phyloP scores from a whole-genome alignment of 2,113 vertebrate genomes.

The Coryphaenoides rupestris region DNA sequence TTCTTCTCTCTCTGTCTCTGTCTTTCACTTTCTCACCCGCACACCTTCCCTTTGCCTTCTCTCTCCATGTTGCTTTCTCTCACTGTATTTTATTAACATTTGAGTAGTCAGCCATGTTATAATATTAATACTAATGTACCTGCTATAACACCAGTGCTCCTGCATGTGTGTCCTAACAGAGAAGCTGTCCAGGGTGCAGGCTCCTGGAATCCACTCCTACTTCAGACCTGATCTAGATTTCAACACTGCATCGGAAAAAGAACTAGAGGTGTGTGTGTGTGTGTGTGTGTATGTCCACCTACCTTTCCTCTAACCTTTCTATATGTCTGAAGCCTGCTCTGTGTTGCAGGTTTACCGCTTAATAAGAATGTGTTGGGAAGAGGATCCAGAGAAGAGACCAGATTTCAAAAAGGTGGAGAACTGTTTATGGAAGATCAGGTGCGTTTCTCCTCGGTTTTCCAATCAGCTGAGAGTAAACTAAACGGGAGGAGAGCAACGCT shows the following conservation, averaged over 20 bases:
- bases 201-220: slow-evolving; percentile 47
- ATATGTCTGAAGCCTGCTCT: neutral
- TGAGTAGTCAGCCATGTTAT: too few species aligned
- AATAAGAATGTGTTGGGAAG: slow-evolving; percentile 93
- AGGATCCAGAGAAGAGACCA: slow-evolving; percentile 92
- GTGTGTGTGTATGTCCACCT: neutral
- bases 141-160: too few species aligned
- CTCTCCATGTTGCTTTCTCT: neutral
- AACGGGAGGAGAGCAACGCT: neutral
- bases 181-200: slow-evolving; percentile 84
- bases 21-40: too few species aligned
- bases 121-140: too few species aligned
- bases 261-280: slow-evolving; percentile 77
- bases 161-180: slow-evolving; percentile 68
- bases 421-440: slow-evolving; percentile 90
- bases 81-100: too few species aligned
- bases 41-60: too few species aligned
- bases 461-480: neutral
- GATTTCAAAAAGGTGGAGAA: slow-evolving; percentile 95
- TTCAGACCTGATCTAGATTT: slow-evolving; percentile 88
- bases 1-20: too few species aligned
- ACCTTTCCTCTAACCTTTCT: too few species aligned
- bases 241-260: slow-evolving; percentile 78
- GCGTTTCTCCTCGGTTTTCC: slow-evolving; percentile 2
- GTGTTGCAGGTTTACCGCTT: slow-evolving; percentile 75